Evolutionary conservation across 2,888 invertebrate genomes (phyloP).

Genomic region (Scaptomyza parva): DNA sequence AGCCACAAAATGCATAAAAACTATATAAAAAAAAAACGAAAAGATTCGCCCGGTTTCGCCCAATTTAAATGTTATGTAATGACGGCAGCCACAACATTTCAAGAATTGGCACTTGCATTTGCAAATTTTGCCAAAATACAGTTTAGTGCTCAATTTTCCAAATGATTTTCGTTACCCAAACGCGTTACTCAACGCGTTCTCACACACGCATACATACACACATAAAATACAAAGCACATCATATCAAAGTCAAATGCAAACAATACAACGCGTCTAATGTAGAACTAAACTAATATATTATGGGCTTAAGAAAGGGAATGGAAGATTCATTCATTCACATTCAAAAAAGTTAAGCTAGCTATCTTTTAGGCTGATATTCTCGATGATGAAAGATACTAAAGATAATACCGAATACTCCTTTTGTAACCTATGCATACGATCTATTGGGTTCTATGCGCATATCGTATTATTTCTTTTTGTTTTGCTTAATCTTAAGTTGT

Average conservation of each 20-base stretch:
- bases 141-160: constrained; percentile 58
- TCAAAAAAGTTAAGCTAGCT: constrained; percentile 9
- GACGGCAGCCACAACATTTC: constrained; percentile 46
- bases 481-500: constrained; percentile 23
- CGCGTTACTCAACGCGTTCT: constrained; percentile 31
- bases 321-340: constrained; percentile 4
- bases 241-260: constrained; percentile 42
- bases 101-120: constrained; percentile 70
- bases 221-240: constrained; percentile 54
- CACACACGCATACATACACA: constrained; percentile 37
- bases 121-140: constrained; percentile 80
- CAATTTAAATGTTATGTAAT: constrained; percentile 45
- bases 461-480: constrained; percentile 23
- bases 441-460: constrained; percentile 7
- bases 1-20: constrained; percentile 36
- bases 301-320: constrained; percentile 1
- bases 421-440: not conserved
- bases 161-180: constrained; percentile 34
- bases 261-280: constrained; percentile 39
- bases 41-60: constrained; percentile 72
- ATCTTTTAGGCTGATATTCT: constrained; percentile 35
- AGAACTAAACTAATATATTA: constrained; percentile 22
- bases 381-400: constrained; percentile 1
- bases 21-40: constrained; percentile 40
- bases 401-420: constrained; percentile 11